phyloP scores from a whole-genome alignment of 2,888 invertebrate species.

The Pyrocoelia pectoralis region DNA sequence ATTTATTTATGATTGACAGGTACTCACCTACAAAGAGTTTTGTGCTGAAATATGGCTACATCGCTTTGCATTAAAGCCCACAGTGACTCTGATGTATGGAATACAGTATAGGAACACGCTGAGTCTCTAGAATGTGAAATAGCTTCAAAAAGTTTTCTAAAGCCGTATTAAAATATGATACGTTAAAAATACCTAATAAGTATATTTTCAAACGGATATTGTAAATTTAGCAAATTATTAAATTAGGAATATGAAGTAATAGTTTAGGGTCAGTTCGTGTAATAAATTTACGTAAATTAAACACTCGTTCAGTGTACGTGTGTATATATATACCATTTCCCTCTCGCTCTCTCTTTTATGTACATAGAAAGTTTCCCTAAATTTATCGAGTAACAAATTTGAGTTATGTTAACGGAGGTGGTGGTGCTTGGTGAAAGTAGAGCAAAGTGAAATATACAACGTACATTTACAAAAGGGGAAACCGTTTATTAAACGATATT shows the following conservation, averaged over 20 bases:
- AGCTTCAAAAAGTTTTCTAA: no score
- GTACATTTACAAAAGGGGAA: constrained; percentile 23
- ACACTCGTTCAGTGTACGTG: constrained; percentile 1
- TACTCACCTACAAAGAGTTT: no score
- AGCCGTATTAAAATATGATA: no score
- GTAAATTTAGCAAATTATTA: background rate
- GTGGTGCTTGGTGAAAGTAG: constrained; percentile 11
- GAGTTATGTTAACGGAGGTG: constrained; percentile 7
- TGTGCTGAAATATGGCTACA: no score
- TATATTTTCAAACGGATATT: background rate
- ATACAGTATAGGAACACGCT: no score
- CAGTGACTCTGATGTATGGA: no score
- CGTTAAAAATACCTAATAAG: background rate
- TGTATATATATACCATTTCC: background rate
- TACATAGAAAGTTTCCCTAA: background rate
- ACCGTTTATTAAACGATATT: constrained; percentile 73
- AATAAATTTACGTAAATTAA: constrained; percentile 11
- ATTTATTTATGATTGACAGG: no score
- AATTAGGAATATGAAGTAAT: constrained; percentile 2
- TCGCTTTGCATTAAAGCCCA: no score
- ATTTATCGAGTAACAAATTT: constrained; percentile 15
- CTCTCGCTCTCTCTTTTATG: background rate
- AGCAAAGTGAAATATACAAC: constrained; percentile 6
- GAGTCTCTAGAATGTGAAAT: no score
- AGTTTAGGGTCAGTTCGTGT: constrained; percentile 6